phyloP scores from a whole-genome alignment of 2,113 vertebrate species.

The Passer montanus region DNA sequence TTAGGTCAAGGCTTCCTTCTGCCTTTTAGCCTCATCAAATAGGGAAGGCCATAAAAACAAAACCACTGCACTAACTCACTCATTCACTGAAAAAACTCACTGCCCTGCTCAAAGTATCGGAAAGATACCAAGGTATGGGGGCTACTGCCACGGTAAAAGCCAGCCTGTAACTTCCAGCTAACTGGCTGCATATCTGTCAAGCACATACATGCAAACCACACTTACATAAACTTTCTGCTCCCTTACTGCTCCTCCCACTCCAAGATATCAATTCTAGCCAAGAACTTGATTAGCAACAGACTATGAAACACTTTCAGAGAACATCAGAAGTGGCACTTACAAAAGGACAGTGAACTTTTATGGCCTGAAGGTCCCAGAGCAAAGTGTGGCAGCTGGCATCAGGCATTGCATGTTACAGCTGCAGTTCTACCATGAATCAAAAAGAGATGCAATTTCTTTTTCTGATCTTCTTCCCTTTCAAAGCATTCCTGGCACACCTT shows the following conservation, averaged over 20 bases:
- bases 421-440: fast-evolving
- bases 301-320: not conserved
- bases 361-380: not conserved
- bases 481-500: conserved; percentile 13
- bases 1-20: not conserved
- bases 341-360: not conserved
- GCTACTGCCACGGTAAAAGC: not conserved
- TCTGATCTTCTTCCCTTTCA: not conserved
- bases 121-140: not conserved
- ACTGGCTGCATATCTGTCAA: not conserved
- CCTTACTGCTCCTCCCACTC: not conserved
- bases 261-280: not conserved
- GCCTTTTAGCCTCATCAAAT: not conserved
- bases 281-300: not conserved
- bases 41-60: not conserved
- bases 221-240: not conserved
- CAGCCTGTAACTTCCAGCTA: not conserved
- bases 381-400: not conserved
- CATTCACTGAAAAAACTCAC: not conserved
- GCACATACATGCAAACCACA: fast-evolving
- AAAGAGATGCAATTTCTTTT: not conserved
- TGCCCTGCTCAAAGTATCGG: not conserved
- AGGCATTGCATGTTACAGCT: fast-evolving
- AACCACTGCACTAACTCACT: not conserved
- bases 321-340: not conserved